These are phyloP conservation scores for Meiosimyza decipiens DNA, from an alignment of 2,888 invertebrate genomes.

Conservation along the genomic window DNA sequence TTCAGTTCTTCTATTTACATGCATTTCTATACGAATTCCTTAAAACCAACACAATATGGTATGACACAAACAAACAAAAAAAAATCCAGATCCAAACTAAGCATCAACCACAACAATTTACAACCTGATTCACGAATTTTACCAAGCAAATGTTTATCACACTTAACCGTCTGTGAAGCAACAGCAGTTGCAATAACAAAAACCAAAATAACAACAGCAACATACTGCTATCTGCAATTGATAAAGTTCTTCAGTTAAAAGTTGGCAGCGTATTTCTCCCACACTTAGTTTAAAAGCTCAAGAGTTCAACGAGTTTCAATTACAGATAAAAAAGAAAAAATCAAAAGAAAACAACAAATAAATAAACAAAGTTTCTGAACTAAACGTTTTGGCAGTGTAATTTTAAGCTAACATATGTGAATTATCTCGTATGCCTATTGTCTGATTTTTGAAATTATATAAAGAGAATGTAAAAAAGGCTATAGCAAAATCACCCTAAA, in stretches of 20 bases:
- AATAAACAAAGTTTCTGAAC: background rate
- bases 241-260: constrained; percentile 31
- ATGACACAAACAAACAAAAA: background rate
- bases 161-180: constrained; percentile 18
- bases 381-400: too few relatives aligned
- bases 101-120: constrained; percentile 1
- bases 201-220: constrained; percentile 26
- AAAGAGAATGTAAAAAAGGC: too few relatives aligned
- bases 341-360: background rate
- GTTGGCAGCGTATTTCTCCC: constrained; percentile 29
- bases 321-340: constrained; percentile 17
- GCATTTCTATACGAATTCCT: constrained; percentile 9
- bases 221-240: constrained; percentile 25
- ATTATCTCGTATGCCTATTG: too few relatives aligned
- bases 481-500: too few relatives aligned
- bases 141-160: constrained; percentile 36
- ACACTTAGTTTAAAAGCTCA: constrained; percentile 21
- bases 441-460: too few relatives aligned
- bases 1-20: background rate
- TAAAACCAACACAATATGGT: background rate
- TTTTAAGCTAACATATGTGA: too few relatives aligned
- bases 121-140: constrained; percentile 35
- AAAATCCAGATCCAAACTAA: constrained; percentile 3
- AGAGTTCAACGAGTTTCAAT: constrained; percentile 37
- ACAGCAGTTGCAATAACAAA: background rate